These are phyloP conservation scores for Sturmia bella DNA, from an alignment of 2,888 invertebrate species.

Conservation along the genomic window DNA sequence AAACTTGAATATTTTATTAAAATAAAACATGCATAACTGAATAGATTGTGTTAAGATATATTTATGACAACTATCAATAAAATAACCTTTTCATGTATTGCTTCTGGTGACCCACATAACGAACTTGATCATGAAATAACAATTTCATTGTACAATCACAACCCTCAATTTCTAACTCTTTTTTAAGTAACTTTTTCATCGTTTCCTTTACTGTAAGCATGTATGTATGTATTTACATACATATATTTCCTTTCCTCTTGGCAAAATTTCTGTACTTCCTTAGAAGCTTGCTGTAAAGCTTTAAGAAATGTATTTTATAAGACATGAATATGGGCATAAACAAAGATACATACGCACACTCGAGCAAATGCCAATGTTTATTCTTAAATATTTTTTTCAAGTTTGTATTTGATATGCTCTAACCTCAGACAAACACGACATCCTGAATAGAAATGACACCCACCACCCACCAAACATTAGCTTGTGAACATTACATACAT, in stretches of 20 bases:
- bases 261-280: slow-evolving; percentile 7
- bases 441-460: not conserved
- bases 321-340: too few relatives aligned
- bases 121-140: slow-evolving; percentile 20
- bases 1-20: slow-evolving; percentile 18
- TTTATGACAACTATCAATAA: slow-evolving; percentile 65
- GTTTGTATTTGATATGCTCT: slow-evolving; percentile 34
- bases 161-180: slow-evolving; percentile 34
- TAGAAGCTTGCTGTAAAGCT: not conserved
- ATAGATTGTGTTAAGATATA: slow-evolving; percentile 39
- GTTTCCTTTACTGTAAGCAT: not conserved
- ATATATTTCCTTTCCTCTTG: not conserved
- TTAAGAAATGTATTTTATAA: too few relatives aligned
- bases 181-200: not conserved
- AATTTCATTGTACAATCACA: slow-evolving; percentile 30
- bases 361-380: too few relatives aligned
- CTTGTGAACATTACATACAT: too few relatives aligned
- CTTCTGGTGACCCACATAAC: slow-evolving; percentile 47
- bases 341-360: too few relatives aligned
- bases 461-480: not conserved
- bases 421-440: slow-evolving; percentile 11
- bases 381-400: not conserved
- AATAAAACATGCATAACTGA: not conserved
- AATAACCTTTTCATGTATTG: slow-evolving; percentile 26
- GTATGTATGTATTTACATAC: too few relatives aligned